These are phyloP conservation scores for Rhagologus leucostigma DNA, from an alignment of 2,113 vertebrate species.

Conservation along the genomic window DNA sequence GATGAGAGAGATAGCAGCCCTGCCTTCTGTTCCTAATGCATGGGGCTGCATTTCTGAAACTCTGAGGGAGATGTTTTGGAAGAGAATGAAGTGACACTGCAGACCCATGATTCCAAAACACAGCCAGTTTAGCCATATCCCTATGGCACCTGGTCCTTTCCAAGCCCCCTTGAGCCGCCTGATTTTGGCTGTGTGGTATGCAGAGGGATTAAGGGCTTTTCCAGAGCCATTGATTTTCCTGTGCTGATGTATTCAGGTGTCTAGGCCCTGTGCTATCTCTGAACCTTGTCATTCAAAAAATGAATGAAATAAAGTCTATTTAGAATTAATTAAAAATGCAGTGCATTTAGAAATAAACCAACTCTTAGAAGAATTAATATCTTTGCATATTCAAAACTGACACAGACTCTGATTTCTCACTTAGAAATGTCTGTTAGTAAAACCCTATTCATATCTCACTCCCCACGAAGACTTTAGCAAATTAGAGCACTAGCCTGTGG, in stretches of 20 bases:
- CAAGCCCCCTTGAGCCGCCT: not conserved
- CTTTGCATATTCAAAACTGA: not conserved
- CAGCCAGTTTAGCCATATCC: not conserved
- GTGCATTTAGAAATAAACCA: not conserved
- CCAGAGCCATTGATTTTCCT: not conserved
- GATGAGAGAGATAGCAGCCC: not conserved
- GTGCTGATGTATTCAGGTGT: not conserved
- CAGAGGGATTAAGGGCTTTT: not conserved
- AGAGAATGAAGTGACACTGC: not conserved
- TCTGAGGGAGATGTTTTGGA: not conserved
- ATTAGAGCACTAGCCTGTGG: not conserved
- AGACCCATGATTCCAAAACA: not conserved
- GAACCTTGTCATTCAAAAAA: not conserved
- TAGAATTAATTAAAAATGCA: not conserved
- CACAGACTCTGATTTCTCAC: not conserved
- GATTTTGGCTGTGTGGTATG: not conserved
- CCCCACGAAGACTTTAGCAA: not conserved
- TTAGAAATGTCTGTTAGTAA: not conserved
- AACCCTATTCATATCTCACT: not conserved
- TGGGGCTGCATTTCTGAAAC: rapidly evolving
- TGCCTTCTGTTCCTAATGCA: rapidly evolving
- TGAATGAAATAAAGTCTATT: not conserved
- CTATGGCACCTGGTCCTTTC: not conserved
- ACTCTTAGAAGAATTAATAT: not conserved
- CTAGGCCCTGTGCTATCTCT: not conserved